These are phyloP conservation scores for Neuroscelio doddi DNA, from an alignment of 2,888 invertebrate genomes.

Conservation along the genomic window DNA sequence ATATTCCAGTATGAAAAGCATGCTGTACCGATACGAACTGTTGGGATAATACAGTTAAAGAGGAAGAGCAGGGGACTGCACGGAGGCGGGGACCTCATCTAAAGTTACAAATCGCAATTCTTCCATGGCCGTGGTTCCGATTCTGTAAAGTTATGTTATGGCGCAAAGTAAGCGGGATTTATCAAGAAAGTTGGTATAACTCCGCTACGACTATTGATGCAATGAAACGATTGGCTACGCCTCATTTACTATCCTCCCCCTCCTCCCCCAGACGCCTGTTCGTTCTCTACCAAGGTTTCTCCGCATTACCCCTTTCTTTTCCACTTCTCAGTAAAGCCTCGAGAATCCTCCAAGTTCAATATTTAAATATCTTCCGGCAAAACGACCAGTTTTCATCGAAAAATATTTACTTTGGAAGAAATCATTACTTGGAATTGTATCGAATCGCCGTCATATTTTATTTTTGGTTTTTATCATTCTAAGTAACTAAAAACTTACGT, in stretches of 20 bases:
- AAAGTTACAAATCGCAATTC: conserved; percentile 72
- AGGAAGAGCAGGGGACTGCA: conserved; percentile 43
- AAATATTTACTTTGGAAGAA: conserved; percentile 21
- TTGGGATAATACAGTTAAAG: conserved; percentile 58
- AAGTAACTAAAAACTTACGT: too few relatives aligned
- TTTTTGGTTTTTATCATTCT: too few relatives aligned
- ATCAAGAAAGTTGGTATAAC: conserved; percentile 72
- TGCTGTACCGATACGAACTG: conserved; percentile 41
- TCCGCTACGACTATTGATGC: conserved; percentile 71
- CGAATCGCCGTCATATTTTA: background rate
- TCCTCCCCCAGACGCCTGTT: conserved; percentile 6
- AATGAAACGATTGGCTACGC: conserved; percentile 72
- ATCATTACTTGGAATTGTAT: background rate
- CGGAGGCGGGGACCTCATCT: conserved; percentile 65
- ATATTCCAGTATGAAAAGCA: too few relatives aligned
- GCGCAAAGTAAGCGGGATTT: conserved; percentile 72
- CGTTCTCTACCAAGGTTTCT: conserved; percentile 16
- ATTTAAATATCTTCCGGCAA: conserved; percentile 26
- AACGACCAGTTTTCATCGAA: conserved; percentile 10
- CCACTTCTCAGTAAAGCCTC: conserved; percentile 29
- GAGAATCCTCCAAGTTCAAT: conserved; percentile 25
- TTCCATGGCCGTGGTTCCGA: conserved; percentile 71
- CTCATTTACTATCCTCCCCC: conserved; percentile 66
- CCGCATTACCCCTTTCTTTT: conserved; percentile 37
- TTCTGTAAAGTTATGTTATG: conserved; percentile 72